Conservation (phyloP, 2,113 vertebrate genomes). For the Anser cygnoides region DNA sequence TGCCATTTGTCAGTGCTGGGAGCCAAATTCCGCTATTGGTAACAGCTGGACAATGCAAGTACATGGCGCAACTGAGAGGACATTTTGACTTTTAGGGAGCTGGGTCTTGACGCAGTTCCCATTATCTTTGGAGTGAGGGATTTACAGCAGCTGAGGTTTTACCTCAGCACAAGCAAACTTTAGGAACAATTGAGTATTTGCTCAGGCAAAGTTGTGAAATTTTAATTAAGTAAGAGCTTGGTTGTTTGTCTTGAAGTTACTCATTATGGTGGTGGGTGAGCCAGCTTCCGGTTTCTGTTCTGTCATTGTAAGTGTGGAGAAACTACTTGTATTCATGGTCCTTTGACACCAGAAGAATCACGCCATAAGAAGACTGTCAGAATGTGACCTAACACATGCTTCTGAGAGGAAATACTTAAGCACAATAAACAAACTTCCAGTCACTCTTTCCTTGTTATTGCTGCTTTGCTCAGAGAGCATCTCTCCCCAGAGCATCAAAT, state of each 20-base stretch:
- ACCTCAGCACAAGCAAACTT: not conserved
- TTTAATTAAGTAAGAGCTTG: not conserved
- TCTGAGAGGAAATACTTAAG: not conserved
- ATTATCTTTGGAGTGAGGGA: not conserved
- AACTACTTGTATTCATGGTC: not conserved
- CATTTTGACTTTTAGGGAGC: not conserved
- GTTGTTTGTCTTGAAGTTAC: not conserved
- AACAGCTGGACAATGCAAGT: not conserved
- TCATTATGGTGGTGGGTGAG: not conserved
- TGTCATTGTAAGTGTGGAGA: accelerated
- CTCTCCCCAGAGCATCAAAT: not conserved
- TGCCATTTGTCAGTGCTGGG: not conserved
- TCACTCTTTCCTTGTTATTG: not conserved
- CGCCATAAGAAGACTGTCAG: not conserved
- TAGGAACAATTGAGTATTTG: not conserved
- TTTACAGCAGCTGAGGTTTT: constrained; percentile 1
- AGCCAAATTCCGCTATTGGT: not conserved
- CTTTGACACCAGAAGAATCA: not conserved
- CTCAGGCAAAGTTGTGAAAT: not conserved
- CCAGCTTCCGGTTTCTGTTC: not conserved
- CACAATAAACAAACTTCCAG: not conserved
- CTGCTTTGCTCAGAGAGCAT: not conserved
- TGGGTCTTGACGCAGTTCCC: not conserved
- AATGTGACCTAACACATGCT: not conserved
- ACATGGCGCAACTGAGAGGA: not conserved